Conservation (phyloP, 2,888 invertebrate genomes). For the Macrosoma leucophasiata region DNA sequence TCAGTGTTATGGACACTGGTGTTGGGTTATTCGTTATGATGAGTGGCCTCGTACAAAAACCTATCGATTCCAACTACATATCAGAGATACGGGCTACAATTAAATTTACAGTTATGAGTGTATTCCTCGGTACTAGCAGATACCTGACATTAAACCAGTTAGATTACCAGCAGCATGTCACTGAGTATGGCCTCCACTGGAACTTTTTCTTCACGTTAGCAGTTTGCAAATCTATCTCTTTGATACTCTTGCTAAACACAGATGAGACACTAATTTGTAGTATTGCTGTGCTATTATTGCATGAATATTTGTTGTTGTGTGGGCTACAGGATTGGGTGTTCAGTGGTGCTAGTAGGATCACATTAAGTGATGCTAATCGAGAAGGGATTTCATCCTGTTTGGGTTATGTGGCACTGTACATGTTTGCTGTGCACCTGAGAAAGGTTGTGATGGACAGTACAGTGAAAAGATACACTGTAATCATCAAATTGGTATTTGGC, state of each 20-base stretch:
- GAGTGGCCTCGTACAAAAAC: slow-evolving; percentile 83
- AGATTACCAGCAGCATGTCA: slow-evolving; percentile 90
- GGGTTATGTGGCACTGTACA: slow-evolving; percentile 90
- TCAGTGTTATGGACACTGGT: slow-evolving; percentile 95
- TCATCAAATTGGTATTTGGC: slow-evolving; percentile 30
- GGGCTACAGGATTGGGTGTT: slow-evolving; percentile 85
- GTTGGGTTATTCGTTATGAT: slow-evolving; percentile 91
- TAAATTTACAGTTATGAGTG: slow-evolving; percentile 45
- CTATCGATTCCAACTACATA: slow-evolving; percentile 36
- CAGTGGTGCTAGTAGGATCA: slow-evolving; percentile 68
- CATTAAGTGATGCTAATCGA: slow-evolving; percentile 87
- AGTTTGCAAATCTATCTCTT: slow-evolving; percentile 83
- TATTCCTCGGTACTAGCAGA: slow-evolving; percentile 79
- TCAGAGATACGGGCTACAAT: slow-evolving; percentile 50
- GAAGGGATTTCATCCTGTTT: slow-evolving; percentile 92
- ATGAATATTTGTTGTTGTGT: slow-evolving; percentile 79
- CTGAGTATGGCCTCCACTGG: slow-evolving; percentile 98
- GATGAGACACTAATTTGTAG: slow-evolving; percentile 73
- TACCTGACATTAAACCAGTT: slow-evolving; percentile 76
- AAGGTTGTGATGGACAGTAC: slow-evolving; percentile 59
- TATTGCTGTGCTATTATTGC: slow-evolving; percentile 71
- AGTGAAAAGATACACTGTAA: slow-evolving; percentile 30
- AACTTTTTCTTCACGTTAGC: slow-evolving; percentile 98
- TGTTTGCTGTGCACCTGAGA: slow-evolving; percentile 82
- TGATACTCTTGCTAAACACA: slow-evolving; percentile 74